phyloP scores from a whole-genome alignment of 2,113 vertebrate genomes.

The Crotalus viridis region DNA sequence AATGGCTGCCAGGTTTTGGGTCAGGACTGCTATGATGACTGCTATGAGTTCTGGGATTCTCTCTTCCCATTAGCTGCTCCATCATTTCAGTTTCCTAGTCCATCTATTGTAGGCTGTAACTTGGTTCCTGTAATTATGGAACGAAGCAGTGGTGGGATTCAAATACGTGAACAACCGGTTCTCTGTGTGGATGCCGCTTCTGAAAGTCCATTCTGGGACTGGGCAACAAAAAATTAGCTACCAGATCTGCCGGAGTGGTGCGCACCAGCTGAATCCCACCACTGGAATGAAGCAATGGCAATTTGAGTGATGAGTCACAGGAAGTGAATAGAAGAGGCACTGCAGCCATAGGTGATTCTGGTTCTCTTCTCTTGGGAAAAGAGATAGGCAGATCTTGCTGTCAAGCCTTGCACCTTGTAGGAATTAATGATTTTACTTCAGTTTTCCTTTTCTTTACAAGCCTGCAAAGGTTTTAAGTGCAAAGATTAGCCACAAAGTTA shows the following conservation, averaged over 20 bases:
- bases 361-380: neutral
- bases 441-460: neutral
- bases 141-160: no score
- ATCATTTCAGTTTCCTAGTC: neutral
- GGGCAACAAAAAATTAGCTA: no score
- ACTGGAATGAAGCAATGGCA: neutral
- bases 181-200: no score
- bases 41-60: neutral
- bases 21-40: neutral
- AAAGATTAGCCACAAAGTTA: neutral
- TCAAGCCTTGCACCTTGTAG: neutral
- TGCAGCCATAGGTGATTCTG: neutral
- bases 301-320: neutral
- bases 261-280: no score
- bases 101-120: neutral
- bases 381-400: neutral
- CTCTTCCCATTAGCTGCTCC: neutral
- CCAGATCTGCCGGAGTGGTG: no score
- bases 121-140: neutral
- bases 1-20: neutral
- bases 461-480: neutral
- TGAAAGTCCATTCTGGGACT: no score
- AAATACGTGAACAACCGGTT: no score
- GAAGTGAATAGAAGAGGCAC: neutral
- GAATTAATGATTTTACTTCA: neutral